Conservation (phyloP, 2,113 vertebrate genomes). For the Rattus rattus region DNA sequence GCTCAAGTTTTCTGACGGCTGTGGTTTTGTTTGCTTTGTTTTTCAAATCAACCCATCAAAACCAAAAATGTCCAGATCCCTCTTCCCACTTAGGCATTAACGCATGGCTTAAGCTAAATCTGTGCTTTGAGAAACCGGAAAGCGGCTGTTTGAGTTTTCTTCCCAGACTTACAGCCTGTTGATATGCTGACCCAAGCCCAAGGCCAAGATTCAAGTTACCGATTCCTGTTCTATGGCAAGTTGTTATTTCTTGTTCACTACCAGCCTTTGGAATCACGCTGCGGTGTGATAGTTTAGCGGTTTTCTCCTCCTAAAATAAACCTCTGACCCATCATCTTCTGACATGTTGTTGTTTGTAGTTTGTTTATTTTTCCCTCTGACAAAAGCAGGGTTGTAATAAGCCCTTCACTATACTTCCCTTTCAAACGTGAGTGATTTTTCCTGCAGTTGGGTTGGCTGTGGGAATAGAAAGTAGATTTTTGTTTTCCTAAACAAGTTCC, state of each 20-base stretch:
- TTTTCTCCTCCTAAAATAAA: constrained; percentile 53
- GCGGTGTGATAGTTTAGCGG: not conserved
- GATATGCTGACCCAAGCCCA: not conserved
- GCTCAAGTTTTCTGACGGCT: not conserved
- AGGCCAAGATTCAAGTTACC: not conserved
- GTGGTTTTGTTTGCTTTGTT: not conserved
- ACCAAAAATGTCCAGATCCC: not conserved
- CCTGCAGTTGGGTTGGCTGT: constrained; percentile 49
- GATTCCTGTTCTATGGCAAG: not conserved
- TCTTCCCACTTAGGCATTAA: not conserved
- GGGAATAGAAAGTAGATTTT: constrained; percentile 66
- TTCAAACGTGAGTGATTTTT: constrained; percentile 64
- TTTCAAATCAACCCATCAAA: constrained; percentile 8
- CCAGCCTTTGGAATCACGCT: constrained; percentile 16
- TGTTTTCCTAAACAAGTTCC: constrained; percentile 64
- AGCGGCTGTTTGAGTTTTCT: not conserved
- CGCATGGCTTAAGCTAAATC: not conserved
- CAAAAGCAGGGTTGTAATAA: constrained; percentile 20
- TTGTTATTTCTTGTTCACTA: constrained; percentile 21
- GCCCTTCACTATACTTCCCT: constrained; percentile 41
- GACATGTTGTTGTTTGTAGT: not conserved
- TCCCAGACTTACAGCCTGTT: not conserved
- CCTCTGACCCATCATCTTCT: constrained; percentile 57
- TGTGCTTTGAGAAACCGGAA: not conserved
- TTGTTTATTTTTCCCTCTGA: constrained; percentile 52